These are phyloP conservation scores for Actias luna DNA, from an alignment of 2,888 invertebrate genomes.

Conservation along the genomic window DNA sequence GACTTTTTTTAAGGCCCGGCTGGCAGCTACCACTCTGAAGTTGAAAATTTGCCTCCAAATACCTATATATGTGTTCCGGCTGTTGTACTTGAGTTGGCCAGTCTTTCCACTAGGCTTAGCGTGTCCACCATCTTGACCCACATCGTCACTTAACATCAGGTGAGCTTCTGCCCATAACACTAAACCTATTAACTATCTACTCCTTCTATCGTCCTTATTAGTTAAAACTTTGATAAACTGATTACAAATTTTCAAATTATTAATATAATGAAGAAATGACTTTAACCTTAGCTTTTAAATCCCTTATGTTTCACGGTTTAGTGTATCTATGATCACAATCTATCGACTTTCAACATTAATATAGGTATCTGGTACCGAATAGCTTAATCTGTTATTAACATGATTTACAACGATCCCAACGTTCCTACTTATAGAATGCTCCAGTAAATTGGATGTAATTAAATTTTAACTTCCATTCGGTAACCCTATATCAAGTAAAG, in stretches of 20 bases:
- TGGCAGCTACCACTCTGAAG: too few relatives aligned
- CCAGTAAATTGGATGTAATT: constrained; percentile 53
- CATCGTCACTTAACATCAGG: too few relatives aligned
- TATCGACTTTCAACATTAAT: constrained; percentile 42
- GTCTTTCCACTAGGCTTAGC: too few relatives aligned
- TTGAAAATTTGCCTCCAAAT: too few relatives aligned
- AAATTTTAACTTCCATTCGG: constrained; percentile 48
- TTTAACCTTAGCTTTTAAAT: constrained; percentile 32
- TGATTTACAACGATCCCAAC: constrained; percentile 49
- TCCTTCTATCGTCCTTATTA: background rate
- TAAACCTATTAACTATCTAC: too few relatives aligned
- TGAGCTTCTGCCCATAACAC: too few relatives aligned
- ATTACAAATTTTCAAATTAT: constrained; percentile 18
- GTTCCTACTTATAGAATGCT: constrained; percentile 54
- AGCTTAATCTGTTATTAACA: constrained; percentile 46
- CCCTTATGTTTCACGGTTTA: constrained; percentile 48
- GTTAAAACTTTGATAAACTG: background rate
- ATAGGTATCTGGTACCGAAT: constrained; percentile 49
- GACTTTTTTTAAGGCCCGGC: too few relatives aligned
- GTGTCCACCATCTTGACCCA: too few relatives aligned
- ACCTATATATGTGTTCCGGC: too few relatives aligned
- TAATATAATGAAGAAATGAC: too few relatives aligned
- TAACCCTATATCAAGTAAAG: constrained; percentile 40
- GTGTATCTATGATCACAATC: constrained; percentile 37
- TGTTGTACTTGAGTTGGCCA: too few relatives aligned